Conservation (phyloP, 2,888 invertebrate species). For the Andrena chrysosceles region DNA sequence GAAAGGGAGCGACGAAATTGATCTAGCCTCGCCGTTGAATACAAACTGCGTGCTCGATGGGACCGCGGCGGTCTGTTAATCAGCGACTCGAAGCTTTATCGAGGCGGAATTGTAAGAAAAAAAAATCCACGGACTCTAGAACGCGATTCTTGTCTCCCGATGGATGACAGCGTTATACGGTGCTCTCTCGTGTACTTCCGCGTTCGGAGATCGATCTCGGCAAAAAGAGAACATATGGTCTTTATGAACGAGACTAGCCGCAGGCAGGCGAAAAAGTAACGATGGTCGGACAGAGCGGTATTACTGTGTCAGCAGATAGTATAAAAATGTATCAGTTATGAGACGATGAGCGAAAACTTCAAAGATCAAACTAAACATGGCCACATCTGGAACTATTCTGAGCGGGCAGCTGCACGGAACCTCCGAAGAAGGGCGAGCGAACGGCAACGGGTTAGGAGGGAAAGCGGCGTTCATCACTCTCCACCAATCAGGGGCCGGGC, state of each 20-base stretch:
- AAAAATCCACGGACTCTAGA: constrained; percentile 55
- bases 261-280: constrained; percentile 76
- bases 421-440: constrained; percentile 66
- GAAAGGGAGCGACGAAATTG: constrained; percentile 63
- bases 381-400: constrained; percentile 85
- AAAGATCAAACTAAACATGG: constrained; percentile 84
- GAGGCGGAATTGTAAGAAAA: constrained; percentile 8
- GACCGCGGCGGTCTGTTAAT: constrained; percentile 45
- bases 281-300: constrained; percentile 77
- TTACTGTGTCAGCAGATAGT: constrained; percentile 74
- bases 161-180: constrained; percentile 61
- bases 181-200: constrained; percentile 60
- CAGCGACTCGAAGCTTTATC: constrained; percentile 29
- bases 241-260: constrained; percentile 70
- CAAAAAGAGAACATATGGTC: constrained; percentile 63
- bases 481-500: constrained; percentile 68
- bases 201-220: constrained; percentile 64
- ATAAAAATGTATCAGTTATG: constrained; percentile 74
- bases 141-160: constrained; percentile 54
- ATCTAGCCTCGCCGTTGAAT: constrained; percentile 44
- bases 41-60: constrained; percentile 47
- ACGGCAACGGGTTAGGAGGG: constrained; percentile 64
- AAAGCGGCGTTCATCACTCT: constrained; percentile 56
- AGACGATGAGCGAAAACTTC: constrained; percentile 81
- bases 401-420: constrained; percentile 75